Evolutionary conservation across 1,140 invertebrate species (phyloP).

Genomic region (Muscidifurax raptorellus): DNA sequence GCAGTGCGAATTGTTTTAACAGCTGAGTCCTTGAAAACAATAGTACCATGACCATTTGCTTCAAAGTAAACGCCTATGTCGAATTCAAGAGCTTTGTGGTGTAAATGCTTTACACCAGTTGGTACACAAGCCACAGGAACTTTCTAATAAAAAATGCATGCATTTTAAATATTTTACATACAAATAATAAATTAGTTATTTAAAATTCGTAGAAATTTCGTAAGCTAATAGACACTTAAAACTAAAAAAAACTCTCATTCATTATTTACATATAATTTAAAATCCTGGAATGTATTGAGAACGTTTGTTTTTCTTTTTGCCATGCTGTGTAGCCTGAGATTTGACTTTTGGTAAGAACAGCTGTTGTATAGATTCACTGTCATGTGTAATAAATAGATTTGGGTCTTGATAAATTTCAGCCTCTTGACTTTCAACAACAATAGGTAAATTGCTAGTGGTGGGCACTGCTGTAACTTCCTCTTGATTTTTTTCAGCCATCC

Average conservation of each 20-base stretch:
- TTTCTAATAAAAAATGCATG: slow-evolving; percentile 78
- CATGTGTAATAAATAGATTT: slow-evolving; percentile 30
- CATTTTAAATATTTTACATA: slow-evolving; percentile 25
- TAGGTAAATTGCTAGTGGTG: slow-evolving; percentile 43
- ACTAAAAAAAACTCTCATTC: neutral
- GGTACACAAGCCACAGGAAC: slow-evolving; percentile 91
- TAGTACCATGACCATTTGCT: slow-evolving; percentile 99
- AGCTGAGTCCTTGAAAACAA: slow-evolving; percentile 84
- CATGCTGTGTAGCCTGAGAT: slow-evolving; percentile 41
- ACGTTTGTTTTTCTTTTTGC: slow-evolving; percentile 49
- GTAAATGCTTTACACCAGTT: slow-evolving; percentile 99
- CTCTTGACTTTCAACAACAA: slow-evolving; percentile 60
- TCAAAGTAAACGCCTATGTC: slow-evolving; percentile 99
- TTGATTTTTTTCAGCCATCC: slow-evolving; percentile 44
- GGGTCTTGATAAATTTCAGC: slow-evolving; percentile 37
- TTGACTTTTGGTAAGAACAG: slow-evolving; percentile 56
- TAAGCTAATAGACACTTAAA: neutral
- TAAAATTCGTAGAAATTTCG: slow-evolving; percentile 27
- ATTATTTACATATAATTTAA: slow-evolving; percentile 25
- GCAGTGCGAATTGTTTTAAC: slow-evolving; percentile 75
- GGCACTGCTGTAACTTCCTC: neutral
- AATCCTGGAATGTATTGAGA: slow-evolving; percentile 43
- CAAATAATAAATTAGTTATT: neutral
- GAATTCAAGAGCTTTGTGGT: slow-evolving; percentile 91
- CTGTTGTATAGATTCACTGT: slow-evolving; percentile 55